Evolutionary conservation across 2,797 vertebrate species (phyloP).

Genomic region (Trachurus trachurus): DNA sequence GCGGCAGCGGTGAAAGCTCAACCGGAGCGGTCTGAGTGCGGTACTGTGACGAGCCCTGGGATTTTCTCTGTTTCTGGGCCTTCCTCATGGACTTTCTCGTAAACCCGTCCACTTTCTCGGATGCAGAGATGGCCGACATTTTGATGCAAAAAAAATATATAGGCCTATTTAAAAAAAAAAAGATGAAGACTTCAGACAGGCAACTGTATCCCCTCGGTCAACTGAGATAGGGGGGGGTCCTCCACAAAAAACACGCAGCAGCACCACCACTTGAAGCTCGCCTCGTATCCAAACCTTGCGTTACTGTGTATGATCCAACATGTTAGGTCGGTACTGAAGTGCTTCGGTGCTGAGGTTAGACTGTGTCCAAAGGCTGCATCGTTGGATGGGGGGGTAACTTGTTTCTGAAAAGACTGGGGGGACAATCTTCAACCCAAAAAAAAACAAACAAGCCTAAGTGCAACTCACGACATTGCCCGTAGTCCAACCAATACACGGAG

Average conservation of each 20-base stretch:
- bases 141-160: constrained; percentile 64
- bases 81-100: constrained; percentile 97
- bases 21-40: constrained; percentile 89
- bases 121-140: constrained; percentile 95
- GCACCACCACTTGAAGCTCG: constrained; percentile 42
- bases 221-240: constrained; percentile 33
- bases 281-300: constrained; percentile 24
- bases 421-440: constrained; percentile 43
- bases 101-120: constrained; percentile 99
- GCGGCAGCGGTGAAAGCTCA: constrained; percentile 94
- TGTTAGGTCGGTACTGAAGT: constrained; percentile 38
- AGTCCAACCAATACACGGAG: constrained; percentile 10
- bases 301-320: constrained; percentile 73
- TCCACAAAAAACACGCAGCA: constrained; percentile 61
- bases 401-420: constrained; percentile 14
- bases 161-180: not conserved
- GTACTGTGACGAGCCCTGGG: constrained; percentile 97
- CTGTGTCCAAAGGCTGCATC: constrained; percentile 61
- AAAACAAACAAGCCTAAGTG: constrained; percentile 22
- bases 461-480: constrained; percentile 39
- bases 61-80: constrained; percentile 94
- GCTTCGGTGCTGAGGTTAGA: constrained; percentile 35
- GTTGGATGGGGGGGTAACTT: constrained; percentile 2
- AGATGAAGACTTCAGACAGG: constrained; percentile 58
- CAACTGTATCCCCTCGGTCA: constrained; percentile 51